Percentiles rank a stretch among this genome's conserved stretches.
Evolutionary conservation across 2,113 vertebrate species (phyloP).

Genomic region (Odocoileus virginianus): DNA sequence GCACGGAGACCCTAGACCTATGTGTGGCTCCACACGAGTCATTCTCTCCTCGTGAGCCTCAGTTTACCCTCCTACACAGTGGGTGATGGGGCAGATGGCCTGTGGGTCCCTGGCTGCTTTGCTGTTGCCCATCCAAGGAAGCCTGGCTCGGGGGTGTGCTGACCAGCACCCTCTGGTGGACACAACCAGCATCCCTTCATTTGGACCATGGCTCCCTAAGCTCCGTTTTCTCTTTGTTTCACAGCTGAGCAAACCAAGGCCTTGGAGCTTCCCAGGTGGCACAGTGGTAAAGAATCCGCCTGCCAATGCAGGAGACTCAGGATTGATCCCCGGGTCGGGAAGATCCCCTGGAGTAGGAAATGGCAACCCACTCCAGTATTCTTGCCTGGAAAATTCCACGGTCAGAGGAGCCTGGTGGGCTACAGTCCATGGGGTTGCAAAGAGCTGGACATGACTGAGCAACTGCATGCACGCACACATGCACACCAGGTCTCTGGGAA

Average conservation of each 20-base stretch:
- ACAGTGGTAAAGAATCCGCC: not conserved
- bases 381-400: not conserved
- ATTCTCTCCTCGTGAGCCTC: not conserved
- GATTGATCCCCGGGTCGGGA: not conserved
- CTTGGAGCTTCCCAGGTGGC: not conserved
- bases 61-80: not conserved
- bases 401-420: not conserved
- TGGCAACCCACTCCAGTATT: not conserved
- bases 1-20: not conserved
- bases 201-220: not conserved
- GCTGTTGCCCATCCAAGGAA: not conserved
- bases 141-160: not conserved
- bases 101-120: not conserved
- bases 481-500: not conserved
- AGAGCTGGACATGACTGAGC: not conserved
- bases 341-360: not conserved
- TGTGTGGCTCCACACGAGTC: not conserved
- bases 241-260: not conserved
- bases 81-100: not conserved
- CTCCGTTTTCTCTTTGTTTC: not conserved
- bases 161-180: not conserved
- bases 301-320: not conserved
- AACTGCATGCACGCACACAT: rapidly evolving
- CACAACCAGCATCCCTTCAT: not conserved
- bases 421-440: not conserved